Conservation (phyloP, 2,113 vertebrate genomes). For the Cygnus atratus region DNA sequence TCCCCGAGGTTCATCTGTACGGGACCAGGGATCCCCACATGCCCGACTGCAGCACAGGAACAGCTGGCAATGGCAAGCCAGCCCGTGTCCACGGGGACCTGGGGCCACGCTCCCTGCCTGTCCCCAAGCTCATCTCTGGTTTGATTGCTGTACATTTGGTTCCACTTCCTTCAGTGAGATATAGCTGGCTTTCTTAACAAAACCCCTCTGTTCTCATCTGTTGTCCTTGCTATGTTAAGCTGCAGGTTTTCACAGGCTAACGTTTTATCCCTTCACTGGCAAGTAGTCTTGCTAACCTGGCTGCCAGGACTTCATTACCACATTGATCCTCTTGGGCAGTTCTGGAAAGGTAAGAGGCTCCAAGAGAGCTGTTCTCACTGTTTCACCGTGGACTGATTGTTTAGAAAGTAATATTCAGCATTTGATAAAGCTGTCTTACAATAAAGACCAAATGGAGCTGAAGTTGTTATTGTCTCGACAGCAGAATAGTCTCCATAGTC, state of each 20-base stretch:
- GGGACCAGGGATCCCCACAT: not conserved
- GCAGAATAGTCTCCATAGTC: not conserved
- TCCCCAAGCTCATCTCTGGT: not conserved
- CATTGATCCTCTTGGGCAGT: not conserved
- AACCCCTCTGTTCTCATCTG: not conserved
- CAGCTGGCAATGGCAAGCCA: not conserved
- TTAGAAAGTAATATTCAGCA: not conserved
- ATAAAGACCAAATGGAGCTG: not conserved
- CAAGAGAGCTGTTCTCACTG: not conserved
- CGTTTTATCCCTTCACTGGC: not conserved
- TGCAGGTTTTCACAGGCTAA: not conserved
- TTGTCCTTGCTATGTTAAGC: not conserved
- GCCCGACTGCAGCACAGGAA: not conserved
- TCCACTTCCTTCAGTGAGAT: not conserved
- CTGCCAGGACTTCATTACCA: not conserved
- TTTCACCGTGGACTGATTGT: not conserved
- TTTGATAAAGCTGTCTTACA: not conserved
- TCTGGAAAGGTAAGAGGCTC: not conserved
- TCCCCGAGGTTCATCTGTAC: not conserved
- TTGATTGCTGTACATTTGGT: not conserved
- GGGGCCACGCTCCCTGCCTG: not conserved
- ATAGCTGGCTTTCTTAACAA: not conserved
- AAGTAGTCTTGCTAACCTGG: not conserved
- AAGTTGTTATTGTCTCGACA: not conserved
- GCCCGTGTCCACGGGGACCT: accelerated